Percentiles rank a stretch among this genome's conserved stretches.
Evolutionary conservation across 2,888 invertebrate species (phyloP).

Genomic region (Creontiades dilutus): DNA sequence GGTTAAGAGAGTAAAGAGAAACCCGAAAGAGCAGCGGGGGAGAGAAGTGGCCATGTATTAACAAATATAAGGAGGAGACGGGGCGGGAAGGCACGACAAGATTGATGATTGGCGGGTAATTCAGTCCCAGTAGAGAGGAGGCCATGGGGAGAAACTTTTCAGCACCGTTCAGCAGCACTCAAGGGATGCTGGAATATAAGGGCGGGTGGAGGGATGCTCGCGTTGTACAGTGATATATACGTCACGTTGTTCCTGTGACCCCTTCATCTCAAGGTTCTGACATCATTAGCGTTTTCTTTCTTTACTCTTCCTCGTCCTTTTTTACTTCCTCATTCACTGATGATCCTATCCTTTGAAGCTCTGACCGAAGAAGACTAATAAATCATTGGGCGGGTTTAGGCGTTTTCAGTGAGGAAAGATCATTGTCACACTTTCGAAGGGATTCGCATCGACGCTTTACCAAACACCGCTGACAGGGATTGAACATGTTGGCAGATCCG

Average conservation of each 20-base stretch:
- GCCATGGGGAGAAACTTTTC: slow-evolving; percentile 38
- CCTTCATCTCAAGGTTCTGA: slow-evolving; percentile 34
- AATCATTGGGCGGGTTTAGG: slow-evolving; percentile 15
- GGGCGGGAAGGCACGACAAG: not conserved
- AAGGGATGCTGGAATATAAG: slow-evolving; percentile 29
- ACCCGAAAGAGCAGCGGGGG: not conserved
- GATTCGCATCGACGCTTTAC: not conserved
- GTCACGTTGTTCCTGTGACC: slow-evolving; percentile 23
- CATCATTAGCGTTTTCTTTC: slow-evolving; percentile 48
- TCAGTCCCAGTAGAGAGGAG: slow-evolving; percentile 6
- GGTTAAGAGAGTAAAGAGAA: slow-evolving; percentile 15
- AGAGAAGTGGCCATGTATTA: slow-evolving; percentile 27
- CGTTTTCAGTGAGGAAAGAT: not conserved
- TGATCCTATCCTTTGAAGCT: not conserved
- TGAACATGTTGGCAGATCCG: not conserved
- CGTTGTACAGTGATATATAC: slow-evolving; percentile 22
- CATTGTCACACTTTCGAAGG: not conserved
- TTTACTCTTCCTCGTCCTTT: not conserved
- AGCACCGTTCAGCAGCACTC: slow-evolving; percentile 48
- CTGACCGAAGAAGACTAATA: not conserved
- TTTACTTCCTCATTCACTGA: not conserved
- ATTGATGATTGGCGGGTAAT: slow-evolving; percentile 52
- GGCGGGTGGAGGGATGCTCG: slow-evolving; percentile 4
- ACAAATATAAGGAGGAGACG: slow-evolving; percentile 42
- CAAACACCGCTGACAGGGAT: not conserved